Base-by-base conservation (phyloP, 2,797 vertebrate genomes). In the Danio kyathit region DNA sequence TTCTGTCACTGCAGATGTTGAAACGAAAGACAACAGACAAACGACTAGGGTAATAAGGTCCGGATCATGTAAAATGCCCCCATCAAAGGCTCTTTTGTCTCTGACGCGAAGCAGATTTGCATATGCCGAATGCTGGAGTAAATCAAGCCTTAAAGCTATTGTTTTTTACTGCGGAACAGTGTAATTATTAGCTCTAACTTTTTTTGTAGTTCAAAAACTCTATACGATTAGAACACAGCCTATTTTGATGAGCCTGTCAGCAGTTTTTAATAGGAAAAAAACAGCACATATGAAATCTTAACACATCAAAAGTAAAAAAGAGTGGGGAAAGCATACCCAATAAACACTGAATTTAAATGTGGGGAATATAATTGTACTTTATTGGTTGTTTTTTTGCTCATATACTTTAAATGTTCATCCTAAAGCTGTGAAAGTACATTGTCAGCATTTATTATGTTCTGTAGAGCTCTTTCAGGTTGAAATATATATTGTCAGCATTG, bases 1-100 rank as follows among this genome's bases (percentile, higher is more conserved):
- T 70, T 71, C 49, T 56, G 60, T 65, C 71, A 51, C 49, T 49
- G 59, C n/a, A 46, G n/a, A 60, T 65, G 40, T 49, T 51, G 14
- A 72, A 86, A 79, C 11, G 46, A 57, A 51, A 80, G 60, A 84
- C 61, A 69, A 8, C 43, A 40, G 56, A 56, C 71, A 73, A 66
- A 43, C 74, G 38, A 57, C 51, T 38, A 9, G 16, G 14, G 60
- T n/a, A 74, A 61, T 57, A 57, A 44, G 63, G 61, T 67, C 17
- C n/a, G 51, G 51, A 67, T 77, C 40, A 46, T 21, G 13, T 29
- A 77, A 65, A 76, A 66, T 66, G 49, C 14, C 17, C 19, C 51
- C 49, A 65, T 76, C 74, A 76, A 52, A 57, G 51, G 17, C n/a
- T 64, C 60, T 54, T 41, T 43, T 56, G 64, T 67, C 19, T 77